These are phyloP conservation scores for Thermophis baileyi DNA, from an alignment of 2,113 vertebrate genomes.

Conservation along the genomic window DNA sequence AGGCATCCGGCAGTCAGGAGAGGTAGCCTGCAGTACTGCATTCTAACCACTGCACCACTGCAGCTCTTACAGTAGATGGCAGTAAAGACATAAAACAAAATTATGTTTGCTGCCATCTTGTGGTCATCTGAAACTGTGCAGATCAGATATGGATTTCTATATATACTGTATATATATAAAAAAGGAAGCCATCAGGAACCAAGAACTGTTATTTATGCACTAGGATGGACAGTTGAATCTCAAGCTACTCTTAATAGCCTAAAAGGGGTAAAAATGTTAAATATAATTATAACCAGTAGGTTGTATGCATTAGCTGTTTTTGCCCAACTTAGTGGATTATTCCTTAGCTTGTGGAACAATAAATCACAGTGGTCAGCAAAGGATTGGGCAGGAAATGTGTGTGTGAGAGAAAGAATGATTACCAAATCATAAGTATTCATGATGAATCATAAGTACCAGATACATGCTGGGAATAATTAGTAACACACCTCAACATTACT, in stretches of 20 bases:
- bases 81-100: neutral
- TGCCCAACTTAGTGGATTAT: slow-evolving; percentile 51
- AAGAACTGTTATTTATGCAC: neutral
- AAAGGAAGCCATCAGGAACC: neutral
- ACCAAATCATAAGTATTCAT: slow-evolving; percentile 52
- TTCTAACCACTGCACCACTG: no score
- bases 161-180: no score
- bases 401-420: slow-evolving; percentile 46
- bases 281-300: slow-evolving; percentile 60
- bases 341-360: slow-evolving; percentile 58
- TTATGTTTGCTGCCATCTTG: neutral
- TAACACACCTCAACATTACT: slow-evolving; percentile 63
- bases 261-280: slow-evolving; percentile 31
- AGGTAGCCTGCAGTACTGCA: no score
- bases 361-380: slow-evolving; percentile 42
- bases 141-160: neutral
- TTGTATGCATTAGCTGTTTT: slow-evolving; percentile 61
- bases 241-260: slow-evolving; percentile 2
- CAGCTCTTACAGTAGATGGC: neutral
- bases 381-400: neutral
- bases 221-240: neutral
- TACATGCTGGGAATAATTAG: slow-evolving; percentile 67
- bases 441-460: slow-evolving; percentile 61
- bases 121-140: neutral
- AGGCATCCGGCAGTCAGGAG: no score